A percentile compares a stretch with the other conserved stretches of the same genome.
These are phyloP conservation scores for Acronicta psi DNA, from an alignment of 2,888 invertebrate genomes.

Conservation along the genomic window DNA sequence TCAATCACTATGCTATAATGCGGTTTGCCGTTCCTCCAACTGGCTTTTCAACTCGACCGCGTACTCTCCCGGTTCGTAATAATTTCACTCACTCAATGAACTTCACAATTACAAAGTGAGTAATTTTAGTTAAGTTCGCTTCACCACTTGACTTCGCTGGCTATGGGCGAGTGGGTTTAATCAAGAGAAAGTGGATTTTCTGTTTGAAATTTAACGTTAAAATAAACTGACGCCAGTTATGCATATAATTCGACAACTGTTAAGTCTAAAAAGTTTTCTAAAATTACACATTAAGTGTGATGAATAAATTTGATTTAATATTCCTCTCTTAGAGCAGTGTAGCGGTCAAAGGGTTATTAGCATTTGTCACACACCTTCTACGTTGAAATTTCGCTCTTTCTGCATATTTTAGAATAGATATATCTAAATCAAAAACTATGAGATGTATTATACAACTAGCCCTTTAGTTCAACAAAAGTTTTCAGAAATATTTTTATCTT, in stretches of 20 bases:
- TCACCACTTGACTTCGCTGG: conserved; percentile 27
- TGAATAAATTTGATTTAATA: conserved; percentile 2
- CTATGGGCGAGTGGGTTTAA: conserved; percentile 33
- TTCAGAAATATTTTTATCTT: background rate
- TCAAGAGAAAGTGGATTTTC: conserved; percentile 31
- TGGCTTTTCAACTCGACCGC: conserved; percentile 46
- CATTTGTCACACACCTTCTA: conserved; percentile 8
- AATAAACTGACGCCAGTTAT: background rate
- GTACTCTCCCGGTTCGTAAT: conserved; percentile 37
- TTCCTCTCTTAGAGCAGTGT: background rate
- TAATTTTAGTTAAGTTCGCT: conserved; percentile 43
- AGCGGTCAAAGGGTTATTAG: conserved; percentile 10
- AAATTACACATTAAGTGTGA: background rate
- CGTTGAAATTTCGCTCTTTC: background rate
- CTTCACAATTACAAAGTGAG: conserved; percentile 48
- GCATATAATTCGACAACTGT: conserved; percentile 1
- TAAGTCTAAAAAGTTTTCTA: background rate
- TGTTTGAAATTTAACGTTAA: conserved; percentile 2
- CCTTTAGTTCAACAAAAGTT: background rate
- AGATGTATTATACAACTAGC: background rate
- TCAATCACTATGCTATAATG: conserved; percentile 51
- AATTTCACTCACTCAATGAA: conserved; percentile 41
- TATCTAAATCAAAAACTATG: background rate
- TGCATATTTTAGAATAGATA: conserved; percentile 10
- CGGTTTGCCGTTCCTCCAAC: conserved; percentile 28